Evolutionary conservation across 2,888 invertebrate species (phyloP).

Genomic region (Ypsolopha scabrella): DNA sequence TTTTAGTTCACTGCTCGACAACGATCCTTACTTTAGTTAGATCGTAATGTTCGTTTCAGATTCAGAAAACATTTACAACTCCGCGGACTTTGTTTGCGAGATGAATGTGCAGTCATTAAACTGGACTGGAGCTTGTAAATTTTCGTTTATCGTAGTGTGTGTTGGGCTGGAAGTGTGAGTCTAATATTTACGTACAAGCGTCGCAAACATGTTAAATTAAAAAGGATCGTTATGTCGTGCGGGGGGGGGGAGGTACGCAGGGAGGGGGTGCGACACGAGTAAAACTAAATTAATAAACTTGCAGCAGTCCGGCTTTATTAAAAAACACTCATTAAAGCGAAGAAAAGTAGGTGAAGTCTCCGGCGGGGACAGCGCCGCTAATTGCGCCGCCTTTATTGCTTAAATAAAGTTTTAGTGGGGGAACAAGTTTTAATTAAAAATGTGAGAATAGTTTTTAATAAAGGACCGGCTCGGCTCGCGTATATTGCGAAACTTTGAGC

Average conservation of each 20-base stretch:
- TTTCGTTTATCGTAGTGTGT: neutral
- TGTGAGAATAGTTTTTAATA: constrained; percentile 71
- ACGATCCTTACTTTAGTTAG: constrained; percentile 52
- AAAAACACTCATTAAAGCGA: constrained; percentile 70
- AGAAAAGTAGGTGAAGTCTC: constrained; percentile 69
- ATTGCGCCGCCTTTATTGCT: constrained; percentile 70
- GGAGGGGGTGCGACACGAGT: constrained; percentile 55
- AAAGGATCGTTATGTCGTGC: constrained; percentile 35
- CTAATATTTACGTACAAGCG: neutral
- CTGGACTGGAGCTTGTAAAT: neutral
- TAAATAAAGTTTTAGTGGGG: constrained; percentile 70
- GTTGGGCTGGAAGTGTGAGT: neutral
- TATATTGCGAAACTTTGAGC: constrained; percentile 70
- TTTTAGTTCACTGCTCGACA: constrained; percentile 61
- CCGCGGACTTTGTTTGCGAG: constrained; percentile 6
- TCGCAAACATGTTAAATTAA: constrained; percentile 28
- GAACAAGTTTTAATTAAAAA: constrained; percentile 71
- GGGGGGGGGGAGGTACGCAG: constrained; percentile 18
- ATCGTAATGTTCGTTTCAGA: constrained; percentile 31
- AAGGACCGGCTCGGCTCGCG: constrained; percentile 63
- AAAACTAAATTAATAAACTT: constrained; percentile 69
- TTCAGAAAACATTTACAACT: constrained; percentile 27
- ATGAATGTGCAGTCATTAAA: neutral
- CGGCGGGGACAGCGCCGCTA: constrained; percentile 68
- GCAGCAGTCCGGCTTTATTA: constrained; percentile 65